Conservation (phyloP, 1,140 invertebrate species). For the Palaemon carinicauda region DNA sequence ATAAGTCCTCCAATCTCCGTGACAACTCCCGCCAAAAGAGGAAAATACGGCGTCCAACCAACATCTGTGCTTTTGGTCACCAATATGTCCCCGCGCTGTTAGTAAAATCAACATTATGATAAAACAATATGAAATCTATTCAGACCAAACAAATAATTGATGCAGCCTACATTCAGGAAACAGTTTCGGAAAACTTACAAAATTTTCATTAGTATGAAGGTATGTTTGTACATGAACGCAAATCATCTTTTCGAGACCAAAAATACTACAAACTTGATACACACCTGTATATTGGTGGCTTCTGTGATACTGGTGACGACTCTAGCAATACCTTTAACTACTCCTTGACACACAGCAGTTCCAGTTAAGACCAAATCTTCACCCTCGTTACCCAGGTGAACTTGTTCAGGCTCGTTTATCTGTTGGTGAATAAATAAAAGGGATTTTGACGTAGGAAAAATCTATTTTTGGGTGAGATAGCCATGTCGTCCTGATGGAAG, state of each 20-base stretch:
- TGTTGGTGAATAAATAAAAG: too few relatives aligned
- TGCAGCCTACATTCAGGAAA: too few relatives aligned
- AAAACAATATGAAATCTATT: neutral
- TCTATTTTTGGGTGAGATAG: too few relatives aligned
- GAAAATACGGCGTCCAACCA: slow-evolving; percentile 88
- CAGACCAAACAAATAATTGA: too few relatives aligned
- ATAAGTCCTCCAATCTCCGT: slow-evolving; percentile 87
- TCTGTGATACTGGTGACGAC: slow-evolving; percentile 67
- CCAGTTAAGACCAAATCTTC: slow-evolving; percentile 66
- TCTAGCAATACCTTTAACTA: slow-evolving; percentile 73
- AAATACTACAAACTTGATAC: too few relatives aligned
- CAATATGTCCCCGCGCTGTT: slow-evolving; percentile 74
- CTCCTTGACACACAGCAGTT: slow-evolving; percentile 77
- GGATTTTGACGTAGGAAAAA: too few relatives aligned
- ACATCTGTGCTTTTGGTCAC: slow-evolving; percentile 84
- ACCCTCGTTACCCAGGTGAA: neutral
- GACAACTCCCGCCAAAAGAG: slow-evolving; percentile 79
- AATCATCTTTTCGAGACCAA: too few relatives aligned
- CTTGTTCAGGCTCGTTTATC: too few relatives aligned
- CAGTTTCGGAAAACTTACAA: too few relatives aligned
- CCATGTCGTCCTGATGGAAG: too few relatives aligned
- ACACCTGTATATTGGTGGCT: slow-evolving; percentile 20
- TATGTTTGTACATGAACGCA: too few relatives aligned
- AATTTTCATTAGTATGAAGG: neutral
- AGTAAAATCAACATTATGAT: neutral